Conservation (phyloP, 1,140 invertebrate species). For the Lithobius niger region DNA sequence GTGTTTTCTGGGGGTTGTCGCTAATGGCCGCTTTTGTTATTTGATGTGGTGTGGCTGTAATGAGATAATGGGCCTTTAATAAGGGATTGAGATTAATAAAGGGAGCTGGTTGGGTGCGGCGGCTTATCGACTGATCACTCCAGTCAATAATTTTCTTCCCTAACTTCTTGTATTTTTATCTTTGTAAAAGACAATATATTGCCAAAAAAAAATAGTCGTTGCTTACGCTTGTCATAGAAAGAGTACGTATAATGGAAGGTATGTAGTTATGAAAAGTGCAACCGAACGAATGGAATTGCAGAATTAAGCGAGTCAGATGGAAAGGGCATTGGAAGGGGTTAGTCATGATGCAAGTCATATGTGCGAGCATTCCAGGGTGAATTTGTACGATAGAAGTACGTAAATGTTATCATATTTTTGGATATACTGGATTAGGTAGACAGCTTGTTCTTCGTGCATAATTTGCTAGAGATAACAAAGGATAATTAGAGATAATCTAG, state of each 20-base stretch:
- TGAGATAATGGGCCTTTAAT: neutral
- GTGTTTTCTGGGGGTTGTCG: neutral
- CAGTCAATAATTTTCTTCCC: too few relatives aligned
- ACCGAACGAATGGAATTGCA: too few relatives aligned
- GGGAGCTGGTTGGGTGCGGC: neutral
- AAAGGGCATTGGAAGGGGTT: too few relatives aligned
- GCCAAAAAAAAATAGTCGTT: neutral
- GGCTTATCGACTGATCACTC: neutral
- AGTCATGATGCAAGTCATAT: neutral
- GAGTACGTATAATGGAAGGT: neutral
- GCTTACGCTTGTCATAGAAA: neutral
- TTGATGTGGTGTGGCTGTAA: neutral
- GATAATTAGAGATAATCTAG: neutral
- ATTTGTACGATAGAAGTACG: neutral
- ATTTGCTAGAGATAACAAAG: neutral
- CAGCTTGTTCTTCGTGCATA: slow-evolving; percentile 1
- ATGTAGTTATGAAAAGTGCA: too few relatives aligned
- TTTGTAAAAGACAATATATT: neutral
- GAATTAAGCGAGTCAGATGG: too few relatives aligned
- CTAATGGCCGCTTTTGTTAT: neutral
- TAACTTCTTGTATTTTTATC: too few relatives aligned
- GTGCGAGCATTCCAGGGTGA: neutral
- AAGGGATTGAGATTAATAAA: neutral
- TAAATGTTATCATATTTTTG: slow-evolving; percentile 7
- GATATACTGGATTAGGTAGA: neutral